Percentiles rank a stretch among this genome's conserved stretches.
These are phyloP conservation scores for Gryllus longicercus DNA, from an alignment of 2,888 invertebrate species.

Conservation along the genomic window DNA sequence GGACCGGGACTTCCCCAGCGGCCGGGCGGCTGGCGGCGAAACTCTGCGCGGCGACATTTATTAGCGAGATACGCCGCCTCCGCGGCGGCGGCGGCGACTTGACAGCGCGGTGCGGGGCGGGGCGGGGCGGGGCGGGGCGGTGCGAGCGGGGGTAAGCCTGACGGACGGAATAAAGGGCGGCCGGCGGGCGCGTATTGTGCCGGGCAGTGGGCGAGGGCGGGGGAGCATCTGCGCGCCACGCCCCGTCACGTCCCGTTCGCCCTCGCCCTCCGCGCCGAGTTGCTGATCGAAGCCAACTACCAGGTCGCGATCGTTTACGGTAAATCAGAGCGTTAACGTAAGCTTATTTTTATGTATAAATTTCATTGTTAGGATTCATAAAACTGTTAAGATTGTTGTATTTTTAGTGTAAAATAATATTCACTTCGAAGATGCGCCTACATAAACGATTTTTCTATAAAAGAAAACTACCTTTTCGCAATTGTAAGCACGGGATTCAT, in stretches of 20 bases:
- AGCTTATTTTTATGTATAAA: no score
- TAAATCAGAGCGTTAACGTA: no score
- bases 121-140: neutral
- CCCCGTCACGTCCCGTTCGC: neutral
- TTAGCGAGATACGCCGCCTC: neutral
- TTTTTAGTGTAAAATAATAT: no score
- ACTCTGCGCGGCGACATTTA: neutral
- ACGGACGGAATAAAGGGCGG: neutral
- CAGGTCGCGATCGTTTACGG: no score
- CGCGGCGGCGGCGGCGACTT: neutral
- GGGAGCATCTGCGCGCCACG: neutral
- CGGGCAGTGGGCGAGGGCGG: neutral
- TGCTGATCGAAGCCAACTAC: no score
- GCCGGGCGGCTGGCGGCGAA: neutral
- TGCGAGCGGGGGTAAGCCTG: conserved; percentile 4
- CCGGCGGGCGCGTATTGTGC: neutral
- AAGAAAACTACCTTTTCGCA: no score
- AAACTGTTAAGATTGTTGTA: no score
- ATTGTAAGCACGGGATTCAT: no score
- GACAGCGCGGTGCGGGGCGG: neutral
- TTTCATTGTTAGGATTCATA: no score
- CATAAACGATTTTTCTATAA: no score
- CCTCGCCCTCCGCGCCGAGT: neutral
- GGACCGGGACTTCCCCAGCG: neutral
- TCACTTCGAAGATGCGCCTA: no score